A percentile compares a stretch with the other conserved stretches of the same genome.
Evolutionary conservation across 2,113 vertebrate genomes (phyloP).

Genomic region (Pteropus alecto): DNA sequence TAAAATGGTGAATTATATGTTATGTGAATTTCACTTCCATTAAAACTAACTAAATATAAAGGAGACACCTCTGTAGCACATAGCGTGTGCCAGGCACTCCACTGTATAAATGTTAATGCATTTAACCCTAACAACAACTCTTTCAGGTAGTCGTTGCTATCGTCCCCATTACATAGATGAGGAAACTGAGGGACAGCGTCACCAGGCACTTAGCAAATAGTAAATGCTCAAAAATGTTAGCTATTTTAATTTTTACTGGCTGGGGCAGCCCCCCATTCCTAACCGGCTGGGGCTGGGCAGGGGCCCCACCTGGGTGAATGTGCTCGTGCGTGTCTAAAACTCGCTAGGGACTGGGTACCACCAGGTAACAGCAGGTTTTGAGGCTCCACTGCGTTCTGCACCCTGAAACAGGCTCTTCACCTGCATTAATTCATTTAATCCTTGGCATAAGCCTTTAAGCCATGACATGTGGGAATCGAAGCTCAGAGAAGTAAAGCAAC

Average conservation of each 20-base stretch:
- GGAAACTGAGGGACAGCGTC: background rate
- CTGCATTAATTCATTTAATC: background rate
- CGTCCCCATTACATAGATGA: background rate
- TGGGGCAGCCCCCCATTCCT: background rate
- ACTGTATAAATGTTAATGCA: background rate
- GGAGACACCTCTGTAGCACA: background rate
- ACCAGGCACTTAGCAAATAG: background rate
- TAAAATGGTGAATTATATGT: background rate
- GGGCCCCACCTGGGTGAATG: background rate
- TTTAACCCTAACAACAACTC: background rate
- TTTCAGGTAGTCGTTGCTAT: rapidly evolving
- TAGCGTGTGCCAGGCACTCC: background rate
- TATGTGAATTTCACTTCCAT: background rate
- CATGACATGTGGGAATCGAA: background rate
- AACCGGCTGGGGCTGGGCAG: background rate
- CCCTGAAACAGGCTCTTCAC: background rate
- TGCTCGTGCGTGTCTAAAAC: background rate
- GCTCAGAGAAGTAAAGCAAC: background rate
- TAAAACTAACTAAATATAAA: background rate
- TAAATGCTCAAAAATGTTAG: background rate
- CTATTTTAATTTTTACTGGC: background rate
- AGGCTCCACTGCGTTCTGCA: background rate
- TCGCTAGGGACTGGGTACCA: background rate
- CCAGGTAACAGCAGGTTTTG: rapidly evolving
- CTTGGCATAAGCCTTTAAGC: background rate